These are phyloP conservation scores for Strigops habroptila DNA, from an alignment of 2,113 vertebrate genomes.

Conservation along the genomic window DNA sequence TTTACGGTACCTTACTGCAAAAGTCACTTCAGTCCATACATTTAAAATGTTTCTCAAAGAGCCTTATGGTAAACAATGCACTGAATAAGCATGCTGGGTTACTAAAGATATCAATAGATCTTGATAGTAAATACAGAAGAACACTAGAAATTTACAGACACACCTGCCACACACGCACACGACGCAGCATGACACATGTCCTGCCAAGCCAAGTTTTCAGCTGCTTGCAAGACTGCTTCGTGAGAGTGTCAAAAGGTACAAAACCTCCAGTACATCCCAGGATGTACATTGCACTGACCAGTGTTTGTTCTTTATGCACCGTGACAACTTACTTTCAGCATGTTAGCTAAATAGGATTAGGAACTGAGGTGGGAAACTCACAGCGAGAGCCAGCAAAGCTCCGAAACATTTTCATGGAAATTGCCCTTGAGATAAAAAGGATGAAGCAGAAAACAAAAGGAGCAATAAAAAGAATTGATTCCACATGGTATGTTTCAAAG, in stretches of 20 bases:
- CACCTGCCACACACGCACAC: no score
- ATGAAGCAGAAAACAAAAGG: not conserved
- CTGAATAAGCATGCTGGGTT: not conserved
- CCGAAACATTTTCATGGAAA: not conserved
- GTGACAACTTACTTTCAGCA: not conserved
- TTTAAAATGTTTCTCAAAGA: not conserved
- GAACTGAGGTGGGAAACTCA: not conserved
- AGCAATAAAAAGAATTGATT: not conserved
- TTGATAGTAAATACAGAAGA: not conserved
- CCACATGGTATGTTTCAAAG: not conserved
- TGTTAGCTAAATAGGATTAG: not conserved
- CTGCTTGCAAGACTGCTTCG: not conserved
- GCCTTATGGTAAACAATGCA: not conserved
- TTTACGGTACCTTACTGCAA: not conserved
- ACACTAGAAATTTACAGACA: not conserved
- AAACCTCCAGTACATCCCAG: not conserved
- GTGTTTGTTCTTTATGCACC: not conserved
- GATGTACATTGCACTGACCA: not conserved
- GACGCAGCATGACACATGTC: not conserved
- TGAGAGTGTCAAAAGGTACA: not conserved
- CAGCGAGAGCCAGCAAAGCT: conserved; percentile 4
- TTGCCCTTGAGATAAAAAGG: not conserved
- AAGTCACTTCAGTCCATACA: not conserved
- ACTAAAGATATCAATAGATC: not conserved
- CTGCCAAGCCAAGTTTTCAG: not conserved